Base-by-base conservation (phyloP, 2,888 invertebrate species). In the Macrosiphum euphorbiae region DNA sequence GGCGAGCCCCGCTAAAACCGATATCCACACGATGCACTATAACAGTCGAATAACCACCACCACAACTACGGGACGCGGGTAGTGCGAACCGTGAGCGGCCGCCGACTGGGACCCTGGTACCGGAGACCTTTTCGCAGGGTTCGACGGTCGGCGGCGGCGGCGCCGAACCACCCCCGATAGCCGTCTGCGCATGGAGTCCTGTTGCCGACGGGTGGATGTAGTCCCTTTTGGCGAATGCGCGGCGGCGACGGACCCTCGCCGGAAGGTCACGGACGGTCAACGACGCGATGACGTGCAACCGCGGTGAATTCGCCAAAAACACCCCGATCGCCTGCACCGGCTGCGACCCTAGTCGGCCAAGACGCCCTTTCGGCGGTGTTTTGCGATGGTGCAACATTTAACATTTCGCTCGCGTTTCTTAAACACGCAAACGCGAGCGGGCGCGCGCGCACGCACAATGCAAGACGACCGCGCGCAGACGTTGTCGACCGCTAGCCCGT, bases 101-200 rank as follows among this genome's bases (percentile, higher is more conserved):
- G 47, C 3, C 47, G 26, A 4, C 90, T 94, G 50, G 61, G 93
- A 61, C 35, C 93, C 93, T 94, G 90, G 93, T 94, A 94, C 93
- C 85, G 85, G 89, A 90, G 85, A 94, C 93, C 93, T 94, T 94
- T 94, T 90, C 85, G 84, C 85, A 94, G 93, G 93, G 93, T 94
- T 92, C 88, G 50, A 52, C 58, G n/a, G 41, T 35, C 26, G 24
- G 11, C 35, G 87, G 26, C 24, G n/a, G 35, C 44, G 28, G 50
- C 86, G 58, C n/a, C 44, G 3, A 88, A 84, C 88, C 1, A 28
- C 58, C 78, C 88, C 55, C 58, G 50, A 28, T 13, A 8, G 1
- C 58, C 26, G 47, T n/a, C 35, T 5, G 44, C 44, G 28, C 90
- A 90, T 89, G n/a, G n/a, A 35, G 8, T 50, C 93, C 93, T 86